Percentiles rank a stretch among this genome's conserved stretches.
Evolutionary conservation across 2,888 invertebrate species (phyloP).

Genomic region (Tyria jacobaeae): DNA sequence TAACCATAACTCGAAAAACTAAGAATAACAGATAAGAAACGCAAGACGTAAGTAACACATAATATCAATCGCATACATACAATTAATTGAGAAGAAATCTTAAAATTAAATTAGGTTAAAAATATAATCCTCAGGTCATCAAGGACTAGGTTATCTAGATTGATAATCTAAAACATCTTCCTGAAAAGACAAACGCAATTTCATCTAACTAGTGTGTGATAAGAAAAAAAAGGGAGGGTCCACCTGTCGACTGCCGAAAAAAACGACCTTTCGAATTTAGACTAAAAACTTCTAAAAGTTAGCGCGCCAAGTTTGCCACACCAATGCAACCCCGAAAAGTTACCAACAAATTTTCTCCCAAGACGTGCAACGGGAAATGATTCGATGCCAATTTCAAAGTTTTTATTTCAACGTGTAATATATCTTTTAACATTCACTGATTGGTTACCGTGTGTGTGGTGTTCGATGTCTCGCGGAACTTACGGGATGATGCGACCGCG

Average conservation of each 20-base stretch:
- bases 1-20: background rate
- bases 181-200: slow-evolving; percentile 52
- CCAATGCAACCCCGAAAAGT: slow-evolving; percentile 48
- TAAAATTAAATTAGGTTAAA: background rate
- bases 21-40: background rate
- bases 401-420: slow-evolving; percentile 25
- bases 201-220: slow-evolving; percentile 68
- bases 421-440: slow-evolving; percentile 47
- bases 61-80: too few species aligned
- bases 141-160: slow-evolving; percentile 33
- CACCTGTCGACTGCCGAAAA: slow-evolving; percentile 47
- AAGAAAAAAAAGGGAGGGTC: slow-evolving; percentile 59
- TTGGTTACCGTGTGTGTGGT: slow-evolving; percentile 55
- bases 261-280: slow-evolving; percentile 42
- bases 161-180: slow-evolving; percentile 44
- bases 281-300: slow-evolving; percentile 38
- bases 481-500: slow-evolving; percentile 65
- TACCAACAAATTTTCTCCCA: slow-evolving; percentile 50
- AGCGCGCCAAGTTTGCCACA: slow-evolving; percentile 35
- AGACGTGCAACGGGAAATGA: slow-evolving; percentile 41
- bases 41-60: too few species aligned
- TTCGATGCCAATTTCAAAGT: slow-evolving; percentile 44
- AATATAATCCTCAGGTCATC: background rate
- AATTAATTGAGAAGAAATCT: background rate
- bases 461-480: slow-evolving; percentile 75